Evolutionary conservation across 2,888 invertebrate genomes (phyloP).

Genomic region (Timema cristinae): DNA sequence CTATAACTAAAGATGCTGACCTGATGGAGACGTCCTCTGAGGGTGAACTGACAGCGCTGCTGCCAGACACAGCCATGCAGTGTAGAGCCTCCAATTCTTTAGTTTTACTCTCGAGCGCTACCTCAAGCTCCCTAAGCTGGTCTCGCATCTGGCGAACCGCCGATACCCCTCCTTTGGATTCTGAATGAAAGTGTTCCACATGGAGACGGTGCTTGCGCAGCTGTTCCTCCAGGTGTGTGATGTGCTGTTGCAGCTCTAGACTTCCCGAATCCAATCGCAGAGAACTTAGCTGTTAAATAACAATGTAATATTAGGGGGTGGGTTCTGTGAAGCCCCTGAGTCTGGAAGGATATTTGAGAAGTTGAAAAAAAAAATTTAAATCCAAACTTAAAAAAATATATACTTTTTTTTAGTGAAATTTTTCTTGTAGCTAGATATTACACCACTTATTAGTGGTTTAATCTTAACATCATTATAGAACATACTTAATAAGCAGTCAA

Average conservation of each 20-base stretch:
- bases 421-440: no score
- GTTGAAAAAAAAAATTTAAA: no score
- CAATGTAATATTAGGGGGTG: no score
- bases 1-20: slow-evolving; percentile 25
- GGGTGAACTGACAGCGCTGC: slow-evolving; percentile 62
- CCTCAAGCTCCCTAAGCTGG: slow-evolving; percentile 62
- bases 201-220: slow-evolving; percentile 35
- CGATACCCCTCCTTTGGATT: slow-evolving; percentile 33
- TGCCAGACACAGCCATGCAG: slow-evolving; percentile 56
- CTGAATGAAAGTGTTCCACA: slow-evolving; percentile 34
- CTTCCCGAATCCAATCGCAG: slow-evolving; percentile 33
- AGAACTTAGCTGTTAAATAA: slow-evolving; percentile 12
- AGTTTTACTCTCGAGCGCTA: slow-evolving; percentile 64
- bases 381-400: no score
- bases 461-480: no score
- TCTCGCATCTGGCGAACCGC: slow-evolving; percentile 44
- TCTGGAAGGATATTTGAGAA: no score
- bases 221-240: slow-evolving; percentile 47
- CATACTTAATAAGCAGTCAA: no score
- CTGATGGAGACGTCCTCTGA: slow-evolving; percentile 73
- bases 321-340: no score
- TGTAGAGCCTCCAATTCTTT: slow-evolving; percentile 68
- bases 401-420: no score
- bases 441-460: no score
- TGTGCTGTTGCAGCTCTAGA: slow-evolving; percentile 46